Conservation (phyloP, 2,888 invertebrate genomes). For the Agrotis puta region DNA sequence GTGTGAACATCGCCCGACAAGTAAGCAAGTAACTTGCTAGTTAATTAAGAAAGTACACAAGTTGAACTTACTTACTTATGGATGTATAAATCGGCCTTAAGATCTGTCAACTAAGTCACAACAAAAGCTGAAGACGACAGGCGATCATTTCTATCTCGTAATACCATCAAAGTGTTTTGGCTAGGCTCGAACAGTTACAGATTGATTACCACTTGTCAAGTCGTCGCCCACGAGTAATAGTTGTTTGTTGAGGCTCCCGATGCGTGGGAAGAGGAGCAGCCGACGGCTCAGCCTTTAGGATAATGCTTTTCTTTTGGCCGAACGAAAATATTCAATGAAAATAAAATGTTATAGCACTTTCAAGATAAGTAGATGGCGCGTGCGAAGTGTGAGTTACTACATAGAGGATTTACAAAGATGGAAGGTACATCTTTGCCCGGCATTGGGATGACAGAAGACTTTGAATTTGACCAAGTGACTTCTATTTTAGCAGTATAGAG, state of each 20-base stretch:
- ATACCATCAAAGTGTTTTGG: constrained; percentile 44
- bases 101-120: constrained; percentile 8
- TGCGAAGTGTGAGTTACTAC: no score
- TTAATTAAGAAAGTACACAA: no score
- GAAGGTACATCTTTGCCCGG: no score
- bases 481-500: background rate
- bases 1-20: no score
- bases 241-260: constrained; percentile 32
- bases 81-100: background rate
- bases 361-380: no score
- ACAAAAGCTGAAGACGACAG: constrained; percentile 14
- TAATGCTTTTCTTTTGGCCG: constrained; percentile 26
- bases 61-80: no score
- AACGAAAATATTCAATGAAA: constrained; percentile 14
- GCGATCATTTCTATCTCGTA: constrained; percentile 29
- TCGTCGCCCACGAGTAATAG: constrained; percentile 31
- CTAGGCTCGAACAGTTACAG: constrained; percentile 42
- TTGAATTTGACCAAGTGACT: background rate
- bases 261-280: constrained; percentile 51
- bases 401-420: no score
- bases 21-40: no score
- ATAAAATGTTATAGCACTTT: background rate
- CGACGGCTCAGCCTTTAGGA: constrained; percentile 21
- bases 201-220: constrained; percentile 53
- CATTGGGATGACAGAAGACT: background rate